phyloP scores from a whole-genome alignment of 2,888 invertebrate species.

The Miltochrista miniata region DNA sequence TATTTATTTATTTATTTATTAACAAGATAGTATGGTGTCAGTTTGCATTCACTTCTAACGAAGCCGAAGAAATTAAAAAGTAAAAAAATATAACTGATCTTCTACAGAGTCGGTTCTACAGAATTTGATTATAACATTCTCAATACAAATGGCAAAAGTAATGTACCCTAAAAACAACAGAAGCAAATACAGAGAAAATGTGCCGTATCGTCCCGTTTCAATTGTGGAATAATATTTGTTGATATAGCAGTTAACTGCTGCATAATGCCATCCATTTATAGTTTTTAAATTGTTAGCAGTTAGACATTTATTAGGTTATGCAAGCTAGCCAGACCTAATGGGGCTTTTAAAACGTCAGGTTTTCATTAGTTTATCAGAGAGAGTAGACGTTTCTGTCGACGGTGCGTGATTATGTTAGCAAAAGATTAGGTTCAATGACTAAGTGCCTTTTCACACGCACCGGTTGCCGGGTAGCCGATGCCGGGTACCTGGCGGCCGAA shows the following conservation, averaged over 20 bases:
- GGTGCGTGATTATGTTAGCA: neutral
- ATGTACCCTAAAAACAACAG: too few species aligned
- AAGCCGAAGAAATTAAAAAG: too few species aligned
- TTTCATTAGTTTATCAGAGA: slow-evolving; percentile 11
- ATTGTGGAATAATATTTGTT: slow-evolving; percentile 14
- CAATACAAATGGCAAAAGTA: too few species aligned
- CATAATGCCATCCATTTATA: slow-evolving; percentile 22
- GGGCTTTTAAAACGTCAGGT: slow-evolving; percentile 25
- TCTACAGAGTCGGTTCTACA: too few species aligned
- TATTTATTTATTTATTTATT: too few species aligned
- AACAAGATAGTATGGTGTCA: too few species aligned
- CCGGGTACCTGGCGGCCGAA: too few species aligned
- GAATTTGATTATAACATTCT: too few species aligned
- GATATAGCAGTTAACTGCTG: slow-evolving; percentile 12
- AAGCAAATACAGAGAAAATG: slow-evolving; percentile 3
- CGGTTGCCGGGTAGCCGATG: too few species aligned
- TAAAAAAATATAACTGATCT: too few species aligned
- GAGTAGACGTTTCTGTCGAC: slow-evolving; percentile 3
- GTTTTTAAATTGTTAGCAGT: slow-evolving; percentile 17
- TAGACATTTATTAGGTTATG: slow-evolving; percentile 11
- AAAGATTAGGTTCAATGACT: neutral
- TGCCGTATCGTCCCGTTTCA: neutral
- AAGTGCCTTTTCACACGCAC: too few species aligned
- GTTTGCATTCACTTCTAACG: too few species aligned
- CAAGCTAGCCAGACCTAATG: slow-evolving; percentile 17